phyloP scores from a whole-genome alignment of 2,888 invertebrate species.

The Cotesia congregata region DNA sequence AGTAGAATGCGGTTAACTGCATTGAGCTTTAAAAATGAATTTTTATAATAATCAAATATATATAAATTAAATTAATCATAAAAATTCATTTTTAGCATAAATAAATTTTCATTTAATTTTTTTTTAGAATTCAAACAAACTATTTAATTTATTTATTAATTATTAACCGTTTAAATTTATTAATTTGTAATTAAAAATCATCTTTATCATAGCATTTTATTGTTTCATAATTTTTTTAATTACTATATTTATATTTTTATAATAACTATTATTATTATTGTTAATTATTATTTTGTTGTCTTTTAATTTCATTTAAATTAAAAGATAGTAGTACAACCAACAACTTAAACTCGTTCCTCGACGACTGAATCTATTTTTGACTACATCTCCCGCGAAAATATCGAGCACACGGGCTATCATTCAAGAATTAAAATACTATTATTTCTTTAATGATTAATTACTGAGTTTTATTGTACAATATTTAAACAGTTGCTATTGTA shows the following conservation, averaged over 20 bases:
- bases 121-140: constrained; percentile 3
- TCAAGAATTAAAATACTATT: constrained; percentile 6
- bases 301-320: constrained; percentile 15
- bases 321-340: constrained; percentile 3
- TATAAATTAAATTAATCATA: constrained; percentile 1
- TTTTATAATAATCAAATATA: constrained; percentile 7
- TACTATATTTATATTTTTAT: constrained; percentile 9
- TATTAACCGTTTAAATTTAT: constrained; percentile 23
- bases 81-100: constrained; percentile 14
- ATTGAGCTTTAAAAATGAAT: background rate
- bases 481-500: background rate
- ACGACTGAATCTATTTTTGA: constrained; percentile 36
- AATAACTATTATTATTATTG: constrained; percentile 1
- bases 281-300: constrained; percentile 12
- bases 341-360: constrained; percentile 22
- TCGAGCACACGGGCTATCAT: constrained; percentile 11
- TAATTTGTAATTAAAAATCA: constrained; percentile 33
- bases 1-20: background rate
- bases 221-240: constrained; percentile 6
- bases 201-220: constrained; percentile 1
- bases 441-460: constrained; percentile 1
- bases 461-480: background rate
- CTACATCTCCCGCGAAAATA: constrained; percentile 32
- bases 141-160: constrained; percentile 39
- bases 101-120: constrained; percentile 6